Conservation (phyloP, 2,797 vertebrate species). For the Vireo griseus region DNA sequence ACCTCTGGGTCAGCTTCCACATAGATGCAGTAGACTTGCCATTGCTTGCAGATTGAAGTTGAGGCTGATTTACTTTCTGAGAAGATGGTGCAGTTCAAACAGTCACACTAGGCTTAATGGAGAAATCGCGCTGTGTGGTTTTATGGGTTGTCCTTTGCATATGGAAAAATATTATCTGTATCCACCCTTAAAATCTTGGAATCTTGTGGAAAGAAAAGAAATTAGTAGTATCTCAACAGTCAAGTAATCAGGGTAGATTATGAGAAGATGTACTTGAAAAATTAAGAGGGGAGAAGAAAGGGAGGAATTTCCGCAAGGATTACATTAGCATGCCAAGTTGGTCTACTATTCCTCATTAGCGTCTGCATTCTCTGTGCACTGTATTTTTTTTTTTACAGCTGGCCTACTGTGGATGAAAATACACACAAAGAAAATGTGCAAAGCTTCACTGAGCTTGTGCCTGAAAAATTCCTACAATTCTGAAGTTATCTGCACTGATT, state of each 20-base stretch:
- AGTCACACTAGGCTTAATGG: not conserved
- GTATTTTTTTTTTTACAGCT: not conserved
- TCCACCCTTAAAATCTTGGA: not conserved
- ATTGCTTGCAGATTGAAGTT: not conserved
- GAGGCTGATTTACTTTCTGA: not conserved
- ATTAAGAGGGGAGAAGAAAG: not conserved
- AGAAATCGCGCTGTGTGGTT: not conserved
- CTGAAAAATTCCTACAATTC: not conserved
- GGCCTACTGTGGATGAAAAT: not conserved
- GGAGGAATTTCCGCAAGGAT: not conserved
- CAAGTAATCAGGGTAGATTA: constrained; percentile 3
- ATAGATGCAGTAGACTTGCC: not conserved
- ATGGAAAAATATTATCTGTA: not conserved
- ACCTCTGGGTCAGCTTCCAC: not conserved
- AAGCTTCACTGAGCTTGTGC: not conserved
- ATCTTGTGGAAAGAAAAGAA: not conserved
- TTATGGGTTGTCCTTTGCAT: not conserved
- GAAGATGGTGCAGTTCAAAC: not conserved
- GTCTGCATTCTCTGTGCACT: not conserved
- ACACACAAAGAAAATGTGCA: not conserved
- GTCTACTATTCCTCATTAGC: not conserved
- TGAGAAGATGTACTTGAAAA: constrained; percentile 12
- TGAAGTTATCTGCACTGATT: not conserved
- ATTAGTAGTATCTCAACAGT: not conserved
- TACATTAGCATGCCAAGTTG: not conserved